These are phyloP conservation scores for Tricholauxania praeusta DNA, from an alignment of 2,888 invertebrate species.

Conservation along the genomic window DNA sequence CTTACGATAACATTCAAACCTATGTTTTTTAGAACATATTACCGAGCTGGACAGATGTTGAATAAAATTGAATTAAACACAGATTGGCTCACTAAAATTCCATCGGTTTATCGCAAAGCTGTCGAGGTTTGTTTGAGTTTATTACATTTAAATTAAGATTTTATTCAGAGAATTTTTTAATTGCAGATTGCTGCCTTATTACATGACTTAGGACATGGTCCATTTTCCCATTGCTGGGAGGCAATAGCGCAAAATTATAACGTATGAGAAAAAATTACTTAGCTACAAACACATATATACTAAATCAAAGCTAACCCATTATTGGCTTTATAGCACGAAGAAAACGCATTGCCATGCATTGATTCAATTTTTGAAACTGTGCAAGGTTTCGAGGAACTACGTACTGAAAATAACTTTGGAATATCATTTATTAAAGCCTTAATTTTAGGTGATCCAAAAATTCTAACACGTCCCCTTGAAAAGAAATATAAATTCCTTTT, in stretches of 20 bases:
- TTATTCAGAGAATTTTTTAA: constrained; percentile 4
- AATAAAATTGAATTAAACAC: constrained; percentile 65
- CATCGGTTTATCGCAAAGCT: constrained; percentile 56
- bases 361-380: constrained; percentile 55
- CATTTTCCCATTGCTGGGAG: constrained; percentile 77
- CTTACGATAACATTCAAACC: too few relatives aligned
- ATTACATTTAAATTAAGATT: not conserved
- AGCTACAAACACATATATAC: not conserved
- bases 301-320: not conserved
- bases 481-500: constrained; percentile 56
- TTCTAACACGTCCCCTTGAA: constrained; percentile 42
- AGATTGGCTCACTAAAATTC: constrained; percentile 47
- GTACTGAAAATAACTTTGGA: constrained; percentile 51
- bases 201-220: constrained; percentile 79
- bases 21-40: constrained; percentile 68
- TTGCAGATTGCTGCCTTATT: constrained; percentile 76
- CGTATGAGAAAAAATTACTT: constrained; percentile 31
- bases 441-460: constrained; percentile 54
- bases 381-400: constrained; percentile 45
- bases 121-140: constrained; percentile 53
- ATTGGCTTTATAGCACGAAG: constrained; percentile 55
- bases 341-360: constrained; percentile 53
- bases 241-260: constrained; percentile 45
- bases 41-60: constrained; percentile 68
- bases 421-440: constrained; percentile 60